Evolutionary conservation across 1,140 invertebrate genomes (phyloP).

Genomic region (Harlomillsia oculata): DNA sequence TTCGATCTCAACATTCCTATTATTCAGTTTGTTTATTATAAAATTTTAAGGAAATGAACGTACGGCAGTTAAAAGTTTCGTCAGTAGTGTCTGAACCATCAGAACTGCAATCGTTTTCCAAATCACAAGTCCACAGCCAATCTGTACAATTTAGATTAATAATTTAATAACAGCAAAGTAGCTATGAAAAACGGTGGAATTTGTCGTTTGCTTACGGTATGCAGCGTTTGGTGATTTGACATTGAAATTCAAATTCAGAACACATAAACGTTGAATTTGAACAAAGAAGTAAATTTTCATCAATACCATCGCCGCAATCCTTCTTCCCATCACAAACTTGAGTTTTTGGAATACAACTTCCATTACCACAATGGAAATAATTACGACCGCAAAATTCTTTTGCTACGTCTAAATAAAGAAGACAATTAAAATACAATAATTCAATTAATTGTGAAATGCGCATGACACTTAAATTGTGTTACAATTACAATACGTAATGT

Average conservation of each 20-base stretch:
- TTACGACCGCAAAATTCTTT: slow-evolving; percentile 39
- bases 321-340: slow-evolving; percentile 45
- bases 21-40: background rate
- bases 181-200: no score
- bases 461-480: background rate
- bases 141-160: no score
- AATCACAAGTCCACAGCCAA: slow-evolving; percentile 37
- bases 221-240: slow-evolving; percentile 38
- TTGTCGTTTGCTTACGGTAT: no score
- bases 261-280: slow-evolving; percentile 37
- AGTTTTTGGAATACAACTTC: slow-evolving; percentile 45
- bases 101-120: slow-evolving; percentile 37
- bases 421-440: background rate
- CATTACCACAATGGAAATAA: slow-evolving; percentile 46
- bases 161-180: no score
- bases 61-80: slow-evolving; percentile 37
- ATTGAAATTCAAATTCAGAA: slow-evolving; percentile 41
- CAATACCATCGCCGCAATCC: slow-evolving; percentile 42
- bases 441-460: background rate
- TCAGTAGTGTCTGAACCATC: slow-evolving; percentile 38
- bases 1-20: no score
- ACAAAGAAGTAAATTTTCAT: slow-evolving; percentile 40
- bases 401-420: slow-evolving; percentile 26
- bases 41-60: slow-evolving; percentile 10
- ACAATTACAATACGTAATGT: background rate